Conservation (phyloP, 2,888 invertebrate species). For the Laothoe populi region DNA sequence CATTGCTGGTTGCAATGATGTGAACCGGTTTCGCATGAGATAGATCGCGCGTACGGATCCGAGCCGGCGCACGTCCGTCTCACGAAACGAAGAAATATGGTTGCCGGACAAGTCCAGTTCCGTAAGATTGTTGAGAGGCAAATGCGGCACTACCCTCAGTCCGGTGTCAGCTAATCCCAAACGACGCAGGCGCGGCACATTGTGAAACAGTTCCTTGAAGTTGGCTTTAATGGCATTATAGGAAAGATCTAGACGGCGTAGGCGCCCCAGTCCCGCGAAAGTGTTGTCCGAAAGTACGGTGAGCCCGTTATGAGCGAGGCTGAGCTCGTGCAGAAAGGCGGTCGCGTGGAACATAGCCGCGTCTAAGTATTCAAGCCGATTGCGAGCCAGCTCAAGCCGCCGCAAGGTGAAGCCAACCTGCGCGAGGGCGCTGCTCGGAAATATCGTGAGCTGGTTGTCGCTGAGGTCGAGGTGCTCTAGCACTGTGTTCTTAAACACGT, state of each 20-base stretch:
- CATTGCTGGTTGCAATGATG: slow-evolving; percentile 87
- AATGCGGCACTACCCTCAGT: slow-evolving; percentile 87
- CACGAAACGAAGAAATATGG: slow-evolving; percentile 86
- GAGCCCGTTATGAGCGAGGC: slow-evolving; percentile 89
- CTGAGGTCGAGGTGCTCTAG: slow-evolving; percentile 91
- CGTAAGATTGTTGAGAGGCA: slow-evolving; percentile 87
- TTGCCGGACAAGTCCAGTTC: slow-evolving; percentile 90
- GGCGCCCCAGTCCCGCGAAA: slow-evolving; percentile 89
- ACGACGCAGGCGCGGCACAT: slow-evolving; percentile 88
- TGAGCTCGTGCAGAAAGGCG: slow-evolving; percentile 89
- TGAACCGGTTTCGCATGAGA: slow-evolving; percentile 88
- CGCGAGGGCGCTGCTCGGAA: slow-evolving; percentile 89
- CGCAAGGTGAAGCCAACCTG: slow-evolving; percentile 90
- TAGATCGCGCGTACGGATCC: slow-evolving; percentile 87
- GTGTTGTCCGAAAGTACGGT: slow-evolving; percentile 93
- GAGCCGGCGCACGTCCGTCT: slow-evolving; percentile 87
- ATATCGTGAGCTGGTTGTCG: slow-evolving; percentile 88
- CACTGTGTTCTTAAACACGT: slow-evolving; percentile 89
- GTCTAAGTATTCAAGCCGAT: slow-evolving; percentile 92
- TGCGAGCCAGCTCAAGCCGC: slow-evolving; percentile 89
- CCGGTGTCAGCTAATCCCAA: slow-evolving; percentile 89
- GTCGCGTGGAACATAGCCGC: slow-evolving; percentile 89
- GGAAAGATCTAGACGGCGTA: slow-evolving; percentile 90
- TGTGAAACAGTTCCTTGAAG: slow-evolving; percentile 91
- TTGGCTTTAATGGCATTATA: slow-evolving; percentile 90